Conservation (phyloP, 2,113 vertebrate genomes). For the Spea bombifrons region DNA sequence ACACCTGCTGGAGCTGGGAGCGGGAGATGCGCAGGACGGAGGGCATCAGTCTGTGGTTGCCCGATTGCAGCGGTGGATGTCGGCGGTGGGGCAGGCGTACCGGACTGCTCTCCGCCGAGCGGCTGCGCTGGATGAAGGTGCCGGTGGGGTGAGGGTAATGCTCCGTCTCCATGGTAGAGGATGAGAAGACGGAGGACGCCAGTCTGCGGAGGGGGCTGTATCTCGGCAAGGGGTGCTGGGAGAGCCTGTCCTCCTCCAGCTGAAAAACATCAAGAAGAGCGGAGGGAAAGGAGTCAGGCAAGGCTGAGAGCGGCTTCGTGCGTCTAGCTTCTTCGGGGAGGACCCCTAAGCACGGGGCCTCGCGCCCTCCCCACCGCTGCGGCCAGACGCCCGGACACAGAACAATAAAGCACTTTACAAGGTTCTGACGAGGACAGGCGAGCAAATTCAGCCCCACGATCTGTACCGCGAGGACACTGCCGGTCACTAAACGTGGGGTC, state of each 20-base stretch:
- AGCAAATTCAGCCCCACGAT: not conserved
- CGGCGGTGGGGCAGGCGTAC: slow-evolving; percentile 83
- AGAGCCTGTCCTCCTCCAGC: slow-evolving; percentile 90
- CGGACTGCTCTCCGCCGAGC: slow-evolving; percentile 97
- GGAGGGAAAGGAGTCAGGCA: slow-evolving; percentile 82
- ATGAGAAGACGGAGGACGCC: slow-evolving; percentile 98
- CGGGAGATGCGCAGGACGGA: slow-evolving; percentile 88
- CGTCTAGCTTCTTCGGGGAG: slow-evolving; percentile 64
- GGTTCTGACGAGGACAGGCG: not conserved
- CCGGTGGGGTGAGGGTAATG: slow-evolving; percentile 84
- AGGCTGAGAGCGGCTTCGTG: slow-evolving; percentile 72
- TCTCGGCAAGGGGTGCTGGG: slow-evolving; percentile 81
- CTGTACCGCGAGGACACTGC: not conserved
- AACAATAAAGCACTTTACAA: slow-evolving; percentile 23
- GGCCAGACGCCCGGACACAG: not conserved
- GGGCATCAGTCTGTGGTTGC: slow-evolving; percentile 90
- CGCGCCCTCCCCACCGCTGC: slow-evolving; percentile 10
- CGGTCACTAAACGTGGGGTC: too few species aligned
- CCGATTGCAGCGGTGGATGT: slow-evolving; percentile 71
- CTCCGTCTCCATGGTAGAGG: slow-evolving; percentile 96
- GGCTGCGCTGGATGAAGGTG: slow-evolving; percentile 97
- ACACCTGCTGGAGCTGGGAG: slow-evolving; percentile 94
- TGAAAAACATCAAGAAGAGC: slow-evolving; percentile 98
- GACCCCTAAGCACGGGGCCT: slow-evolving; percentile 3
- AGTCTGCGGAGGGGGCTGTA: slow-evolving; percentile 97